These are phyloP conservation scores for Phalacrocorax pelagicus DNA, from an alignment of 2,113 vertebrate species.

Conservation along the genomic window DNA sequence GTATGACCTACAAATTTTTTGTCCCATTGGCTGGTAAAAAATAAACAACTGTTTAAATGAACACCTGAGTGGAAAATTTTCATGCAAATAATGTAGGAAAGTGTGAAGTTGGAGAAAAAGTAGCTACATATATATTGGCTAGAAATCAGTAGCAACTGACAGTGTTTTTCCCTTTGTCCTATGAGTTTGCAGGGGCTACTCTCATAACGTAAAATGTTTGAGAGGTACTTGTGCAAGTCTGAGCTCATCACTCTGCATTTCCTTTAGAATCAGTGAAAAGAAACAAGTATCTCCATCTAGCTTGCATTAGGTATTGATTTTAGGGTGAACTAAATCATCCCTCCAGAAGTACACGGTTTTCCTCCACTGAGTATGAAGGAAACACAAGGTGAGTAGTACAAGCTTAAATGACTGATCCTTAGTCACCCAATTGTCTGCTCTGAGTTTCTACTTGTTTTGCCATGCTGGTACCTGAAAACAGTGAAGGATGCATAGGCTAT, in stretches of 20 bases:
- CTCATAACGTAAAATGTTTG: not conserved
- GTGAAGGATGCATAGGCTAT: not conserved
- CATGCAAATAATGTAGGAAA: not conserved
- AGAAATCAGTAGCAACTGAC: not conserved
- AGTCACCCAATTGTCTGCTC: not conserved
- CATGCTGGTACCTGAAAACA: not conserved
- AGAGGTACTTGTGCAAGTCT: not conserved
- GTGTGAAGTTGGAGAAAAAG: not conserved
- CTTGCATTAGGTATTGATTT: not conserved
- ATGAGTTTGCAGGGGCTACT: not conserved
- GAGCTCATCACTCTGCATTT: not conserved
- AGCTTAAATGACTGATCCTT: not conserved
- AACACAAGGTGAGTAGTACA: not conserved
- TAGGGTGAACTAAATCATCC: not conserved
- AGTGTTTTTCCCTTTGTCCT: not conserved
- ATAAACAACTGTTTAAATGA: not conserved
- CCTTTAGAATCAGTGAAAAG: not conserved
- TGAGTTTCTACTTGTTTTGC: not conserved
- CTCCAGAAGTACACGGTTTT: not conserved
- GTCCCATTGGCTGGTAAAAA: not conserved
- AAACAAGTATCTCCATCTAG: not conserved
- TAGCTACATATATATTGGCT: not conserved
- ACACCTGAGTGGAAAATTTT: not conserved
- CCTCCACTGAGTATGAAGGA: not conserved
- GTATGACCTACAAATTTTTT: accelerated